phyloP scores from a whole-genome alignment of 2,888 invertebrate genomes.

The Ametastegia equiseti region DNA sequence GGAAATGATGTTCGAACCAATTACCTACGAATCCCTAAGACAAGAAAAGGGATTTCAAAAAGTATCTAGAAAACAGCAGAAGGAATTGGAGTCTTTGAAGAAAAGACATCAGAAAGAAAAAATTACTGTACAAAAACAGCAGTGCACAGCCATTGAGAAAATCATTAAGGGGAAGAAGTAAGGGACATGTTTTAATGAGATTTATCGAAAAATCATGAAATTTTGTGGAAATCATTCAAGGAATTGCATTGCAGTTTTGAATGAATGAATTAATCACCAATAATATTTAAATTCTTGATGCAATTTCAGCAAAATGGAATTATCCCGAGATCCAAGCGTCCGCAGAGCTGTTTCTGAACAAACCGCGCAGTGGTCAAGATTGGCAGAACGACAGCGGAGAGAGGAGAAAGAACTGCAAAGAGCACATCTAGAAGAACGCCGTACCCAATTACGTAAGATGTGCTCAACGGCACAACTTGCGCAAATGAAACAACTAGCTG shows the following conservation, averaged over 20 bases:
- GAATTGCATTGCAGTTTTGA: neutral
- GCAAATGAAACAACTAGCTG: constrained; percentile 94
- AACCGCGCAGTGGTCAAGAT: constrained; percentile 95
- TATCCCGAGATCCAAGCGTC: constrained; percentile 87
- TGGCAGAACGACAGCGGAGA: constrained; percentile 89
- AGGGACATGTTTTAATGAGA: constrained; percentile 62
- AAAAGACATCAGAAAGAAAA: constrained; percentile 97
- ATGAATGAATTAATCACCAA: neutral
- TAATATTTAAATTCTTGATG: neutral
- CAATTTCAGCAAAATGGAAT: constrained; percentile 85
- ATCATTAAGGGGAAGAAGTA: constrained; percentile 95
- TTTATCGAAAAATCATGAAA: neutral
- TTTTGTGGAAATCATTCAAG: neutral
- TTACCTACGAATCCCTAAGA: constrained; percentile 91
- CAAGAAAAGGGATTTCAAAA: constrained; percentile 95
- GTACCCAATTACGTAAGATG: constrained; percentile 82
- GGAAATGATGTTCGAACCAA: constrained; percentile 89
- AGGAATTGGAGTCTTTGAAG: constrained; percentile 93
- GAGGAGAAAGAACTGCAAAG: constrained; percentile 91
- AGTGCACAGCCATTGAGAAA: constrained; percentile 95
- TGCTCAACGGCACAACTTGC: constrained; percentile 89
- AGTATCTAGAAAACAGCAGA: constrained; percentile 95
- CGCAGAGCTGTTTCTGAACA: constrained; percentile 93
- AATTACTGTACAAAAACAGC: constrained; percentile 91
- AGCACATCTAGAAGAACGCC: constrained; percentile 90